Evolutionary conservation across 2,797 vertebrate species (phyloP), one percentile per base, ranked within the genome.

Genomic region (Dromococcyx pavoninus): DNA sequence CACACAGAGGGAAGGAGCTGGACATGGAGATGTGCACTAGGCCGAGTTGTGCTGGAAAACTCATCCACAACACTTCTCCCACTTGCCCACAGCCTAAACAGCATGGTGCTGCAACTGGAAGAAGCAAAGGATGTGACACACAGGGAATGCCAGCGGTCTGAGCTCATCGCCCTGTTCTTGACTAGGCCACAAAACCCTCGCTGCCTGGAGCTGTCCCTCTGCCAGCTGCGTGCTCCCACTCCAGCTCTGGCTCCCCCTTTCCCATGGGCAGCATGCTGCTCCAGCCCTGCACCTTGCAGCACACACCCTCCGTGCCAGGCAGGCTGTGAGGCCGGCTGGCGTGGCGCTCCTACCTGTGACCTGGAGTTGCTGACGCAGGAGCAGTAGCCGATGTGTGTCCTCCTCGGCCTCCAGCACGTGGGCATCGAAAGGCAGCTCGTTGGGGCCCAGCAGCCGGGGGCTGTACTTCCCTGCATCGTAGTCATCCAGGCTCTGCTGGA

Each of bases 401-500:
- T 99, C 99, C 3, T 99, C 99, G 0, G 98, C 98, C 4, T 98
- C 99, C 83, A 98, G 98, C 9, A 99, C 98, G 17, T 99, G 99
- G 0, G 98, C 98, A 2, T 99, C 99, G 27, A 99, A 98, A 0
- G 99, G 99, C 96, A 99, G 97, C 94, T 99, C 99, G 0, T 98
- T 98, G 8, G 97, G 18, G 1, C 97, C 98, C 81, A 99, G 98
- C 91, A 99, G 98, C 8, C 97, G 80, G 3, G 99, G 99, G 76
- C 99, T 99, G 98, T 99, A 99, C 78, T 98, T 98, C 5, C 99
- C 99, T 0, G 99, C 98, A 1, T 99, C 99, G 0, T 99, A 99
- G 94, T 99, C 99, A 0, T 99, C 99, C 95, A 99, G 98, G 96
- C 99, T 99, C 97, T 99, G 99, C 97, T 99, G 99, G 95, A 99